Percentiles rank a stretch among this genome's conserved stretches.
These are phyloP conservation scores for Ditula angustiorana DNA, from an alignment of 2,888 invertebrate genomes.

Conservation along the genomic window DNA sequence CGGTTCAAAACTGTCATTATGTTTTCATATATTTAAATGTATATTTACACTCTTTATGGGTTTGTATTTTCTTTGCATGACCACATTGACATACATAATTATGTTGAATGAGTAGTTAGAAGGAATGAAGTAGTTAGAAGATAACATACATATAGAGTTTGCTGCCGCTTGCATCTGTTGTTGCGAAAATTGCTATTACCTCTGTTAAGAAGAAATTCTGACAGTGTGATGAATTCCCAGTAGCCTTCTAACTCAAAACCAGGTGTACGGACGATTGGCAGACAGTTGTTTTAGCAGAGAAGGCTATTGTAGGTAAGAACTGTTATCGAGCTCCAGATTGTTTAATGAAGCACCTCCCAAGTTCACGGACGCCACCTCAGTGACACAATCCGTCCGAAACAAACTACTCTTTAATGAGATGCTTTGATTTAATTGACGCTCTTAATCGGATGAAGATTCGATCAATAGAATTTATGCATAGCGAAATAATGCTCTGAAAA, in stretches of 20 bases:
- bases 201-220: too few relatives aligned
- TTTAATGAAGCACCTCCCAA: constrained; percentile 17
- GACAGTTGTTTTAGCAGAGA: constrained; percentile 1
- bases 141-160: background rate
- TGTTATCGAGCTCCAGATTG: constrained; percentile 11
- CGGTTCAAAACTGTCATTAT: too few relatives aligned
- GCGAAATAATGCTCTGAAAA: too few relatives aligned
- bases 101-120: background rate
- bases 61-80: constrained; percentile 2
- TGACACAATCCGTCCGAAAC: background rate
- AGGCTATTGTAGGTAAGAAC: constrained; percentile 15
- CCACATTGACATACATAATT: background rate
- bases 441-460: background rate
- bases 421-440: background rate
- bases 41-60: background rate
- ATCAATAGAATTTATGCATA: background rate
- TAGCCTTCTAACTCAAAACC: too few relatives aligned
- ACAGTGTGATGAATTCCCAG: background rate
- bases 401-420: background rate
- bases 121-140: background rate
- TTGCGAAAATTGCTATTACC: background rate
- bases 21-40: background rate
- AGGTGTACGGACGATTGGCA: background rate
- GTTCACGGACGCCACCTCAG: constrained; percentile 1
- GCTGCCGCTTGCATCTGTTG: background rate